Percentiles rank a stretch among this genome's conserved stretches.
phyloP scores from a whole-genome alignment of 2,888 invertebrate genomes.

The Coenonympha arcania region DNA sequence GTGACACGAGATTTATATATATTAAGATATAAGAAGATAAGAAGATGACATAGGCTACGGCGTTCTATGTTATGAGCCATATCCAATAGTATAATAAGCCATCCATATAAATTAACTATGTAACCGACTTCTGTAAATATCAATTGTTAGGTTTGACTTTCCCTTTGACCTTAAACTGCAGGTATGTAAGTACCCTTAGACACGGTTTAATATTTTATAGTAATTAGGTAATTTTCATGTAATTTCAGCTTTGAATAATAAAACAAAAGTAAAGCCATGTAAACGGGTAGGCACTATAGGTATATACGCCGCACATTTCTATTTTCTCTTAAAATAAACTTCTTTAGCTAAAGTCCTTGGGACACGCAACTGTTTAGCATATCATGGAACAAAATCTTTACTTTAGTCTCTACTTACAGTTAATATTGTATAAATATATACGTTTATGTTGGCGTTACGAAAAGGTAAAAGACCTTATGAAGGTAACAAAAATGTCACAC shows the following conservation, averaged over 20 bases:
- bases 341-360: background rate
- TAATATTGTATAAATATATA: background rate
- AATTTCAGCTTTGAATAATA: background rate
- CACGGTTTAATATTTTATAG: background rate
- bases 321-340: background rate
- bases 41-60: too few relatives aligned
- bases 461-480: background rate
- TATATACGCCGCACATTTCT: background rate
- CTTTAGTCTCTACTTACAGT: background rate
- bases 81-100: too few relatives aligned
- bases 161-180: too few relatives aligned
- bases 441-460: background rate
- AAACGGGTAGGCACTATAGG: background rate
- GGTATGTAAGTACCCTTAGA: too few relatives aligned
- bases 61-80: too few relatives aligned
- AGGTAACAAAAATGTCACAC: background rate
- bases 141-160: background rate
- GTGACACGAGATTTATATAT: too few relatives aligned
- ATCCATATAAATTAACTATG: too few relatives aligned
- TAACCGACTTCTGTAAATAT: background rate
- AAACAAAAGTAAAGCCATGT: background rate
- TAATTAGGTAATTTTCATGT: background rate
- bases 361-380: constrained; percentile 4
- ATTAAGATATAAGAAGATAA: too few relatives aligned
- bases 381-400: constrained; percentile 1